A percentile compares a stretch with the other conserved stretches of the same genome.
phyloP scores from a whole-genome alignment of 2,797 vertebrate species.

The Garrulus glandarius region DNA sequence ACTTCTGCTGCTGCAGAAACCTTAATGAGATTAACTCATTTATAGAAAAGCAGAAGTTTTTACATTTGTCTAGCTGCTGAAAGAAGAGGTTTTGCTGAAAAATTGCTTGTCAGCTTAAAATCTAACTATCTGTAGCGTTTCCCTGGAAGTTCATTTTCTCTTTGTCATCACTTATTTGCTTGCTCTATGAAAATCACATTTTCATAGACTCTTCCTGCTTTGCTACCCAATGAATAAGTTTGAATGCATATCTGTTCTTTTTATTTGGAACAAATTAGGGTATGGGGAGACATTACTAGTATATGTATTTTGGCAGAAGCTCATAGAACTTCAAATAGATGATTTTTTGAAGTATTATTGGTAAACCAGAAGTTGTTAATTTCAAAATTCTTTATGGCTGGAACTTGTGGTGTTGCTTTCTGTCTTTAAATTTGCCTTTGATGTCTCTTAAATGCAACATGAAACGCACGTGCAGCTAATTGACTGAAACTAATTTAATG shows the following conservation, averaged over 20 bases:
- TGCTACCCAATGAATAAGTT: not conserved
- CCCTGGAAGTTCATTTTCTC: not conserved
- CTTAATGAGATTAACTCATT: not conserved
- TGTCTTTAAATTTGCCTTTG: not conserved
- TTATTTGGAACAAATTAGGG: not conserved
- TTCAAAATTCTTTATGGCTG: not conserved
- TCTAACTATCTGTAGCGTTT: not conserved
- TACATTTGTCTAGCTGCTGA: not conserved
- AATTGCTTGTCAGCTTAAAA: not conserved
- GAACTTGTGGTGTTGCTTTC: not conserved
- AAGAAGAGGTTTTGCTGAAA: not conserved
- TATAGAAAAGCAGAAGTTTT: not conserved
- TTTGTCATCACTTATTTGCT: not conserved
- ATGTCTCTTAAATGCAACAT: not conserved
- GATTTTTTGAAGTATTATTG: not conserved
- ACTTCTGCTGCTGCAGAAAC: not conserved
- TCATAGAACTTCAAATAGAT: not conserved
- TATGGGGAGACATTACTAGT: not conserved
- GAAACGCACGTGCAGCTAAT: not conserved
- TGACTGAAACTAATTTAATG: not conserved
- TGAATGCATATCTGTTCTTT: not conserved
- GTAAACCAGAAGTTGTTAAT: not conserved
- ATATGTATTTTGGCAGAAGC: not conserved
- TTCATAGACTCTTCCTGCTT: not conserved
- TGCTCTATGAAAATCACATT: not conserved